phyloP scores from a whole-genome alignment of 2,888 invertebrate genomes.

The Xiphydria camelus region DNA sequence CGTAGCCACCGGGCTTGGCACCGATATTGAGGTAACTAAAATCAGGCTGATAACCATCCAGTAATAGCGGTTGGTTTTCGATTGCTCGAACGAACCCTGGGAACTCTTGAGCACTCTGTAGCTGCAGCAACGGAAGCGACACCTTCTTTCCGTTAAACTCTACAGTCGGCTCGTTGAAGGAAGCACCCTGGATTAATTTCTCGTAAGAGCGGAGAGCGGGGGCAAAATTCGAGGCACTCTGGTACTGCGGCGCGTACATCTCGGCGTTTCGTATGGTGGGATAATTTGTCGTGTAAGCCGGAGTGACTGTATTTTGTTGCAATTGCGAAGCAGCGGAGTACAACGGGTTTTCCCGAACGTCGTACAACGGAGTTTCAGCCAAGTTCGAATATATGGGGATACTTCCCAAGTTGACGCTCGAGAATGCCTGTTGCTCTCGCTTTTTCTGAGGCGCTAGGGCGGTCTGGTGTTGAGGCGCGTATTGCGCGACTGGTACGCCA shows the following conservation, averaged over 20 bases:
- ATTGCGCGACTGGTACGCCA: no score
- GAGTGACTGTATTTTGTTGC: slow-evolving; percentile 14
- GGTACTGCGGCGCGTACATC: slow-evolving; percentile 14
- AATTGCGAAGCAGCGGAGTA: slow-evolving; percentile 6
- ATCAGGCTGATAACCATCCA: slow-evolving; percentile 28
- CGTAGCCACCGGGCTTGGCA: slow-evolving; percentile 12
- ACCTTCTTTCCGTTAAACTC: slow-evolving; percentile 26
- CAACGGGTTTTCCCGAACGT: not conserved
- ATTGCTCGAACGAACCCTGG: slow-evolving; percentile 26
- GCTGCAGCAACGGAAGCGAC: slow-evolving; percentile 30
- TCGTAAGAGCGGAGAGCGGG: slow-evolving; percentile 6
- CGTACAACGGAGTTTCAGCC: slow-evolving; percentile 6
- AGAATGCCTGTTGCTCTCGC: not conserved
- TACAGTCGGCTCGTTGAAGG: slow-evolving; percentile 2
- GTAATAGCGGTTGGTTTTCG: slow-evolving; percentile 34
- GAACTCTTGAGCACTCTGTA: slow-evolving; percentile 25
- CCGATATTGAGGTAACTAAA: slow-evolving; percentile 16
- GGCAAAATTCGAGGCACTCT: slow-evolving; percentile 8
- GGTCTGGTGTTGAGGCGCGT: slow-evolving; percentile 11
- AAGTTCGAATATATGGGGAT: slow-evolving; percentile 8
- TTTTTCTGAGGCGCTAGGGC: not conserved
- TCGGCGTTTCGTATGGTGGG: not conserved
- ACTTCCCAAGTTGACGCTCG: not conserved
- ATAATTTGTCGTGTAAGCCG: slow-evolving; percentile 24
- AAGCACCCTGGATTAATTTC: slow-evolving; percentile 1